Evolutionary conservation across 1,140 invertebrate genomes (phyloP), one percentile per base, ranked within the genome.

Genomic region (Lineus longissimus): DNA sequence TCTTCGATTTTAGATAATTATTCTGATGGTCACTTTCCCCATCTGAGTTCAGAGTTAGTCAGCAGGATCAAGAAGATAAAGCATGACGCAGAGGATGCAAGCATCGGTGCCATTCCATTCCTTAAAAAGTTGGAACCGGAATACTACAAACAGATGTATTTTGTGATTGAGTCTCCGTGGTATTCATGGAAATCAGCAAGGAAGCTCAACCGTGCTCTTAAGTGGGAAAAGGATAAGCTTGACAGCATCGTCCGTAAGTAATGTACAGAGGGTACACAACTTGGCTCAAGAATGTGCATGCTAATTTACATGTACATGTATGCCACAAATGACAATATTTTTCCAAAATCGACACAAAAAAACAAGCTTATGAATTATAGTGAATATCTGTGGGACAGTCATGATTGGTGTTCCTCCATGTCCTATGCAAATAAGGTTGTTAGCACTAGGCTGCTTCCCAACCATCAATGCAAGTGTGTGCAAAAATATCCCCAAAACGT

Each of bases 141-240:
- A 19, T 75, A 76, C 61, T 80, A 70, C 56, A 68, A 69, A 31
- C 61, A 67, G 23, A 25, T 80, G 62, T 63, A 63, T 4, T 69
- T 62, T 59, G 40, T 78, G 7, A 59, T 80, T 2, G 56, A 63
- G 15, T 62, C 62, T 23, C 73, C 76, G 4, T 80, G 78, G 78
- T 51, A 55, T 15, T 62, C 72, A 4, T 73, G 66, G 54, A 70
- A 76, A 27, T 59, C 40, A 2, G 65, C 70, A 36, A 60, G 70
- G 0, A 64, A 65, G n/a, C 58, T 77, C 61, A 61, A 68, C 17
- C 45, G 63, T 23, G 30, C 55, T 30, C 15, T 62, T 7, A 55
- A 60, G 4, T 76, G 75, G 75, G 43, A 59, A 11, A 59, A 51
- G 25, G 47, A 23, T 51, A 43, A 59, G 13, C 19, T 36, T 4